Percentiles rank a stretch among this genome's conserved stretches.
Evolutionary conservation across 2,797 vertebrate species (phyloP).

Genomic region (Streptopelia turtur): DNA sequence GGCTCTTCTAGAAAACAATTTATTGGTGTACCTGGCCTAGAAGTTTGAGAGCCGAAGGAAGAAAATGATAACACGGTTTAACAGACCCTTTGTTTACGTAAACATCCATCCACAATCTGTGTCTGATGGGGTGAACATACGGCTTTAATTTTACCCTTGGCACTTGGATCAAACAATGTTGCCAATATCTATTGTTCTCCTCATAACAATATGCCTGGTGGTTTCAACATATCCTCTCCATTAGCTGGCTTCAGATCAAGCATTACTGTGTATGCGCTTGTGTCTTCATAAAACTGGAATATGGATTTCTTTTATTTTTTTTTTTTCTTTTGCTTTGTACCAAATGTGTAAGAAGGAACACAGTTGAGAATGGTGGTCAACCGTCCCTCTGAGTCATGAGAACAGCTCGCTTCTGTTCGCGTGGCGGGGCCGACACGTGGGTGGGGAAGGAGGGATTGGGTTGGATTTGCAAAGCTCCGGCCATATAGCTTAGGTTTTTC

Average conservation of each 20-base stretch:
- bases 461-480: not conserved
- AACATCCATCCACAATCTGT: slow-evolving; percentile 72
- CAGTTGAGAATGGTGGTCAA: slow-evolving; percentile 45
- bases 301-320: not conserved
- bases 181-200: slow-evolving; percentile 79
- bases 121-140: slow-evolving; percentile 70
- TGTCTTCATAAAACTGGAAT: slow-evolving; percentile 67
- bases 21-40: slow-evolving; percentile 63
- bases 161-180: slow-evolving; percentile 77
- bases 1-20: slow-evolving; percentile 32
- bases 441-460: not conserved
- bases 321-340: slow-evolving; percentile 46
- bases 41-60: slow-evolving; percentile 33
- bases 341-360: slow-evolving; percentile 57
- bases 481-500: not conserved
- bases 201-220: slow-evolving; percentile 79
- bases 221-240: slow-evolving; percentile 73
- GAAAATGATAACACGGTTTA: slow-evolving; percentile 54
- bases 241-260: slow-evolving; percentile 76
- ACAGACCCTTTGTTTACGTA: slow-evolving; percentile 63
- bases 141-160: slow-evolving; percentile 81
- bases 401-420: not conserved
- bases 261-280: slow-evolving; percentile 68
- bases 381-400: slow-evolving; percentile 31
- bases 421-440: accelerated